Conservation (phyloP, 2,888 invertebrate species). For the Cynaeus angustus region DNA sequence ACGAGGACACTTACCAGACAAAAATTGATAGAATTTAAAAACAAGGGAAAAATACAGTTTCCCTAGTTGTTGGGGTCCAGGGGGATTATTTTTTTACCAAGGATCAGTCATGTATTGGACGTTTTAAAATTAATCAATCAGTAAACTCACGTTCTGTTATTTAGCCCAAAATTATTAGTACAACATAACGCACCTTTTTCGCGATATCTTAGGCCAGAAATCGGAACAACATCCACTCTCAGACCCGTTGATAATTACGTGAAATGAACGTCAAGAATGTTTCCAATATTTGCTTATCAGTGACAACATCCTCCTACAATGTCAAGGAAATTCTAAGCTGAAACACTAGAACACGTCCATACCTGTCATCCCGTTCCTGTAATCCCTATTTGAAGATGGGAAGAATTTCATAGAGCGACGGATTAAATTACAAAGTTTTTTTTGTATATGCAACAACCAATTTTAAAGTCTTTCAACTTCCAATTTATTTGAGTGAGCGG, state of each 20-base stretch:
- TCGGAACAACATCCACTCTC: neutral
- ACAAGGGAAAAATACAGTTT: no score
- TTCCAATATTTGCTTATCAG: conserved; percentile 10
- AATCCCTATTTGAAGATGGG: neutral
- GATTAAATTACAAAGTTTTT: no score
- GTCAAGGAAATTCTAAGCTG: conserved; percentile 8
- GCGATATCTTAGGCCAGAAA: neutral
- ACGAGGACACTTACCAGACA: neutral
- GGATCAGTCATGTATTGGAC: no score
- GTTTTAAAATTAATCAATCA: no score
- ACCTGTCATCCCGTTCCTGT: conserved; percentile 6
- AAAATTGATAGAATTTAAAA: neutral
- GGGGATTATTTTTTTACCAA: no score
- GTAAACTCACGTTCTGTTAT: no score
- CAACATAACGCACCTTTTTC: no score
- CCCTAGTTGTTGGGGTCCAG: no score
- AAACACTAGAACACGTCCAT: neutral
- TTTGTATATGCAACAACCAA: no score
- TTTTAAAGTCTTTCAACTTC: no score
- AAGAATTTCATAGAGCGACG: conserved; percentile 4
- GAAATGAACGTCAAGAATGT: conserved; percentile 9
- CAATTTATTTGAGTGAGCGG: neutral
- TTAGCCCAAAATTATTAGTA: no score
- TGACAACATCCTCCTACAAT: neutral
- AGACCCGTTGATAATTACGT: conserved; percentile 10